Conservation (phyloP, 1,140 invertebrate genomes). For the Mercenaria mercenaria region DNA sequence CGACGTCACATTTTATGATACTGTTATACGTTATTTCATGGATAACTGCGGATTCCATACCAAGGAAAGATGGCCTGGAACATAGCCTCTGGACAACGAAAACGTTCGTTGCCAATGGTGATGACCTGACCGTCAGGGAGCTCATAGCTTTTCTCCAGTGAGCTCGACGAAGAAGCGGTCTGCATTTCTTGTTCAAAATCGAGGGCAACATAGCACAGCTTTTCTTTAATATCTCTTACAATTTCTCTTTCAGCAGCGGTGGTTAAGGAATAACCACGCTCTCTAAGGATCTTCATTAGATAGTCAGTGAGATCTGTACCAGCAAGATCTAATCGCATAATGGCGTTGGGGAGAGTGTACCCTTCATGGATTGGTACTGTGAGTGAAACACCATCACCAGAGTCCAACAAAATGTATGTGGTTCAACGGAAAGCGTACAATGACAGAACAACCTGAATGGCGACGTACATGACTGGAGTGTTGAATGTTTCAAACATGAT, state of each 20-base stretch:
- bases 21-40: constrained; percentile 94
- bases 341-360: constrained; percentile 92
- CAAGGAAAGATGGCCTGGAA: constrained; percentile 90
- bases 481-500: constrained; percentile 90
- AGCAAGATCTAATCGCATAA: constrained; percentile 97
- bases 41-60: constrained; percentile 82
- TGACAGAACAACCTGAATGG: constrained; percentile 96
- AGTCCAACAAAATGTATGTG: constrained; percentile 96
- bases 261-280: constrained; percentile 97
- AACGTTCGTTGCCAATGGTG: constrained; percentile 96
- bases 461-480: constrained; percentile 97
- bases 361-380: constrained; percentile 96
- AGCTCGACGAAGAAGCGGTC: constrained; percentile 90
- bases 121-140: constrained; percentile 89
- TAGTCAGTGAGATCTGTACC: constrained; percentile 96
- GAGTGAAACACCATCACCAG: constrained; percentile 97
- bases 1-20: constrained; percentile 90
- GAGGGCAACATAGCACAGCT: constrained; percentile 95
- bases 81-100: constrained; percentile 87
- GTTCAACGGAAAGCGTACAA: constrained; percentile 97
- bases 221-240: constrained; percentile 93
- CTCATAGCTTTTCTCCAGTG: constrained; percentile 86
- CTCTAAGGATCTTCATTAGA: constrained; percentile 94
- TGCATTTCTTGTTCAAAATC: constrained; percentile 99
- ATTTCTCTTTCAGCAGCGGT: constrained; percentile 91